Percentiles rank a stretch among this genome's conserved stretches.
These are phyloP conservation scores for Myrmecophaga tridactyla DNA, from an alignment of 2,113 vertebrate species.

Conservation along the genomic window DNA sequence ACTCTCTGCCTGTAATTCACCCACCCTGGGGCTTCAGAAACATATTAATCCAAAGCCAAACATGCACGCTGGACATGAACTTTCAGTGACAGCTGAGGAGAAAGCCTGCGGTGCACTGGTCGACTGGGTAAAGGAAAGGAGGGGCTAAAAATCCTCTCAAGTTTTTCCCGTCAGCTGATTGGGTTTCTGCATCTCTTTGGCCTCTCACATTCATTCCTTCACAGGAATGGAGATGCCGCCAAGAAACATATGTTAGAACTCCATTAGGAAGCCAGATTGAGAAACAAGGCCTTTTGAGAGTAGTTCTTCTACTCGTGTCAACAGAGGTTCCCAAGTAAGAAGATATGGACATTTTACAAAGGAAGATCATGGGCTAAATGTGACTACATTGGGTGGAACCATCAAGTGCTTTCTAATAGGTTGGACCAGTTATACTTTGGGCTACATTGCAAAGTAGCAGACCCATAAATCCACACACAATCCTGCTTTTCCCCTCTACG, in stretches of 20 bases:
- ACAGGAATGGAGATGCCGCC: background rate
- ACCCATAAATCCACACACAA: background rate
- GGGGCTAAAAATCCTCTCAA: background rate
- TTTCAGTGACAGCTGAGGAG: background rate
- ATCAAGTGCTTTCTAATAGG: background rate
- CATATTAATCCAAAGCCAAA: conserved; percentile 31
- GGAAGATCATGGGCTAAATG: background rate
- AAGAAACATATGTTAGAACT: background rate
- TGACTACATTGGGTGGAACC: too few species aligned
- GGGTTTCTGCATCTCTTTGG: background rate
- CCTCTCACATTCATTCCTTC: conserved; percentile 10
- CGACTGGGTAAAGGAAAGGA: background rate
- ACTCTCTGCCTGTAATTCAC: conserved; percentile 50
- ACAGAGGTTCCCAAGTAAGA: background rate
- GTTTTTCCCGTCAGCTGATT: background rate
- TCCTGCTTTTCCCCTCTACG: background rate
- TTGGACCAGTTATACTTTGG: background rate
- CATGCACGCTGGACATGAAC: conserved; percentile 11
- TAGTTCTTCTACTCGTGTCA: background rate
- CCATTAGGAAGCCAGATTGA: background rate
- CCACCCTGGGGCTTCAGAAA: conserved; percentile 21
- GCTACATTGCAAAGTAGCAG: background rate
- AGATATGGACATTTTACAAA: background rate
- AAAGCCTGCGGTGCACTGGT: background rate
- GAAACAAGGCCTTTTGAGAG: background rate